Base-by-base conservation (phyloP, 2,888 invertebrate genomes). In the Tachystola acroxantha region DNA sequence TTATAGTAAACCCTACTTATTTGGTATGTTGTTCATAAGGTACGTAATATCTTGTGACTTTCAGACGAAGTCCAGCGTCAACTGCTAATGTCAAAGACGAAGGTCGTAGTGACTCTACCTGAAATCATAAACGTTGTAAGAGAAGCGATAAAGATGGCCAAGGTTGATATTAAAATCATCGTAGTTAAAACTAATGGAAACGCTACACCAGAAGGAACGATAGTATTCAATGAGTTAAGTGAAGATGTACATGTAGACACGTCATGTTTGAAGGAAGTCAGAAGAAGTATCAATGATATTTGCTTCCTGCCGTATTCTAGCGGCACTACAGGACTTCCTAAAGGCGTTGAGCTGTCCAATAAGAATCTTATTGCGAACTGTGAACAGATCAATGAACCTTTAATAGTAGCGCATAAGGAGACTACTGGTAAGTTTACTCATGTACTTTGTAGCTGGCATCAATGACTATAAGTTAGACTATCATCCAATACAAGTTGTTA, bases 261-360 rank as follows among this genome's bases (percentile, higher is more conserved):
- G 24, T 81, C 88, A 2, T 81, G 84, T 43, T 57, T 91, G 33
- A 88, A 78, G 42, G 57, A 81, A 46, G 81, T 85, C 1, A 69
- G 79, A 34, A 64, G 87, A 37, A 63, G 50, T 30, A 53, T 80
- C 0, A 84, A 90, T 13, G 93, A 94, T 54, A 69, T 92, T 7
- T 89, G 89, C 3, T 80, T 94, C 19, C 55, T 96, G 41, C 96
- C 95, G 0, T 96, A 94, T 78, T 96, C 96, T 1, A 96, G 95
- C 58, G 95, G 95, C 0, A 96, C 96, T 0, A 96, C 96, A 0
- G 96, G 96, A 0, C 47, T 93, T 34, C 93, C 94, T 0, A 95
- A 95, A 81, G 94, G 93, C 2, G 94, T 94, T 0, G 88, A 90
- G 54, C 57, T 94, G 0, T 88, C 91, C 0, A 91, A 93, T 67